These are phyloP conservation scores for Harpagoxenus sublaevis DNA, from an alignment of 2,888 invertebrate species.

Conservation along the genomic window DNA sequence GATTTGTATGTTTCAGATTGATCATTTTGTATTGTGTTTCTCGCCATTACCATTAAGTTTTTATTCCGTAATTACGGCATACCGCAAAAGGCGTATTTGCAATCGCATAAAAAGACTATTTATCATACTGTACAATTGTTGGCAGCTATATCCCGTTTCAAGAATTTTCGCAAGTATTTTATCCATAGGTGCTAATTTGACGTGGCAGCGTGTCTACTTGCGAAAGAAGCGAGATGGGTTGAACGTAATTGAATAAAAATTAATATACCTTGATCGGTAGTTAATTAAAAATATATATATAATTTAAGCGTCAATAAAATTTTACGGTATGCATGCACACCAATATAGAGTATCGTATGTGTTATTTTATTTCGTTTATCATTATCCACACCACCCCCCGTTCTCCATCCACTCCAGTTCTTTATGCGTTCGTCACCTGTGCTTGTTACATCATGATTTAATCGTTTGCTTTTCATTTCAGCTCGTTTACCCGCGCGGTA, in stretches of 20 bases:
- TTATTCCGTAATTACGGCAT: constrained; percentile 12
- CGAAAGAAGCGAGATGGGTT: neutral
- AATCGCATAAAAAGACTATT: constrained; percentile 8
- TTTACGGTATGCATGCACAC: constrained; percentile 39
- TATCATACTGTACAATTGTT: neutral
- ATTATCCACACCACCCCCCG: constrained; percentile 24
- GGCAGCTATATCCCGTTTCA: neutral
- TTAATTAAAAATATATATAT: neutral
- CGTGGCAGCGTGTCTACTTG: neutral
- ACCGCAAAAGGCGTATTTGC: constrained; percentile 1
- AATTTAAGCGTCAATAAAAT: constrained; percentile 29
- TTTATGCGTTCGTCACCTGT: constrained; percentile 28
- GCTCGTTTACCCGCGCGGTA: constrained; percentile 22
- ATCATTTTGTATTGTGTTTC: constrained; percentile 29
- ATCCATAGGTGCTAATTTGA: neutral
- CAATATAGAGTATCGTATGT: constrained; percentile 72
- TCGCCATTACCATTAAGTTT: constrained; percentile 27
- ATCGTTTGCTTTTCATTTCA: constrained; percentile 44
- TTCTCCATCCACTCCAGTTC: neutral
- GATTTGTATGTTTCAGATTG: constrained; percentile 40
- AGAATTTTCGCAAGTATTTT: constrained; percentile 9
- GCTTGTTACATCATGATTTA: constrained; percentile 46
- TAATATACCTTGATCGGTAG: neutral
- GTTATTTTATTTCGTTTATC: constrained; percentile 75
- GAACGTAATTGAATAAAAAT: neutral